Base-by-base conservation (phyloP, 2,888 invertebrate genomes). In the Caenorhabditis macrosperma region DNA sequence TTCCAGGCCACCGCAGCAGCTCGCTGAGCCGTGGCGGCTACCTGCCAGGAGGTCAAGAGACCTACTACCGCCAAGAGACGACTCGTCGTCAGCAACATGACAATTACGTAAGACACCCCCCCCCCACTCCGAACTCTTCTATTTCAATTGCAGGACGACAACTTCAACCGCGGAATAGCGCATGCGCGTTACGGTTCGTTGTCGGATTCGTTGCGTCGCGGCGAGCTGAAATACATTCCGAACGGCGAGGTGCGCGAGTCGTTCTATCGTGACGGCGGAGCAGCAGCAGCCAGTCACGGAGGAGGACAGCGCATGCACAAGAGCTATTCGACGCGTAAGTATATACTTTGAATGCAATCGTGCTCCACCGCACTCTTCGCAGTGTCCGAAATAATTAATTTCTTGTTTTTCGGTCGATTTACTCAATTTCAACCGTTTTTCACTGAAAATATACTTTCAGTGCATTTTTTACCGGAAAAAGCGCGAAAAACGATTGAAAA, bases 141-240 rank as follows among this genome's bases (percentile, higher is more conserved):
- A n/a, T n/a, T n/a, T n/a, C n/a, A n/a, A n/a, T 76, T 83, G 24
- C 74, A 85, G 77, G 83, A 83, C 74, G 85, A 85, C 67, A 74
- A 75, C 55, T 82, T 79, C 74, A 80, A 80, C 72, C 78, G 82
- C 52, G 87, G 86, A 33, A 71, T 87, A 59, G 86, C 87, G 67
- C 87, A 89, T 72, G 88, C 87, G 71, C 87, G 88, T 66, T 88
- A 89, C 82, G 88, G 88, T 77, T 86, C 86, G 50, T 79, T 88
- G 57, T 87, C 87, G 55, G 89, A 90, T 82, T 87, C 87, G 61
- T 85, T 90, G 59, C 85, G 89, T 30, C 84, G 89, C 20, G 88
- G 90, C 38, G 87, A 89, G 68, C 83, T 87, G 75, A 88, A 87
- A 69, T 88, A 86, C 78, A 75, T 88, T n/a, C 89, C 89, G 46